Percentiles rank a stretch among this genome's conserved stretches.
Conservation (phyloP, 2,797 vertebrate genomes). For the Halcyon smyrnensis region DNA sequence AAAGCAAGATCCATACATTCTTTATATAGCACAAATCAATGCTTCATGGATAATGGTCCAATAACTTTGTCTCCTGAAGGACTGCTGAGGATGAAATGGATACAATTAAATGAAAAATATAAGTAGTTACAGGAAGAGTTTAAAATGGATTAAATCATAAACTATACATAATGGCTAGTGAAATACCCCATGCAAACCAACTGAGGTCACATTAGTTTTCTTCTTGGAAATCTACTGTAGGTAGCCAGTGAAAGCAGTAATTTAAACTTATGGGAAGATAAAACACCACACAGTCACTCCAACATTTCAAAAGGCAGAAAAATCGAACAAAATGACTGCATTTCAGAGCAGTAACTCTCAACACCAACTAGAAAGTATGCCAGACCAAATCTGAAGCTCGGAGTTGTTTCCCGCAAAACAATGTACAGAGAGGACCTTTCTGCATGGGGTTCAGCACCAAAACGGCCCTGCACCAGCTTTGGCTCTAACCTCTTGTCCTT, state of each 20-base stretch:
- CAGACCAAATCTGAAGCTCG: background rate
- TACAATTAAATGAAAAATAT: slow-evolving; percentile 50
- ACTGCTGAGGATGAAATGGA: slow-evolving; percentile 35
- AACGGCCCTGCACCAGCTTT: background rate
- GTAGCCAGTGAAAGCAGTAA: background rate
- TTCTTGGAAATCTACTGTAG: slow-evolving; percentile 15
- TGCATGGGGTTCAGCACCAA: background rate
- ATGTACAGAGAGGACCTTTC: background rate
- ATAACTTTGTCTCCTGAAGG: slow-evolving; percentile 48
- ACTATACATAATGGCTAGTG: background rate
- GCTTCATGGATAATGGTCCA: slow-evolving; percentile 33
- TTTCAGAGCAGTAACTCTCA: background rate
- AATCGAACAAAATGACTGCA: background rate
- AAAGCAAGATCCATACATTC: slow-evolving; percentile 32
- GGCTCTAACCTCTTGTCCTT: background rate
- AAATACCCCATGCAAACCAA: background rate
- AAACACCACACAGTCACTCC: background rate
- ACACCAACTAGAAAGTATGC: no score
- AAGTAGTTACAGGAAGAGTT: slow-evolving; percentile 61
- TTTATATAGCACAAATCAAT: slow-evolving; percentile 56
- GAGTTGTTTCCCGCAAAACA: background rate
- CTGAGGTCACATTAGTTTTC: slow-evolving; percentile 2
- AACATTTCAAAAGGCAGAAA: background rate
- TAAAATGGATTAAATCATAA: slow-evolving; percentile 58
- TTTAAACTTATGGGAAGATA: slow-evolving; percentile 22